Evolutionary conservation across 1,140 invertebrate species (phyloP).

Genomic region (Listronotus oregonensis): DNA sequence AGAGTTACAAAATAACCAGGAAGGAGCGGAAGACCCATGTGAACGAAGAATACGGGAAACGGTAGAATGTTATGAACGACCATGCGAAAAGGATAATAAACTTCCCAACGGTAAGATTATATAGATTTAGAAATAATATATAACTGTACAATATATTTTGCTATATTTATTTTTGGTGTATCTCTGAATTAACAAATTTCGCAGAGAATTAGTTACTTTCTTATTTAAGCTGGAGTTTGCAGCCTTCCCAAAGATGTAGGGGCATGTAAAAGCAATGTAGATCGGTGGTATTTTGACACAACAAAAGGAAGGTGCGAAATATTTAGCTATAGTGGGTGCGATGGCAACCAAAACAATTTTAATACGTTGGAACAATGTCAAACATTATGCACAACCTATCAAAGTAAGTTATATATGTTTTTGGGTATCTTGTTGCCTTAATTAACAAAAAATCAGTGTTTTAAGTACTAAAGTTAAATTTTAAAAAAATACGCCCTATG

Average conservation of each 20-base stretch:
- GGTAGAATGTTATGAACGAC: conserved; percentile 54
- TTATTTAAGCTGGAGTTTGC: conserved; percentile 61
- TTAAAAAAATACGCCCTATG: too few species aligned
- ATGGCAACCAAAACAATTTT: conserved; percentile 78
- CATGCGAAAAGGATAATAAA: conserved; percentile 32
- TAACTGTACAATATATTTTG: too few species aligned
- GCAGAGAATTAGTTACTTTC: too few species aligned
- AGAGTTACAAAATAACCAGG: conserved; percentile 39
- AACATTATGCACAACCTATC: conserved; percentile 52
- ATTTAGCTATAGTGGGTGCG: conserved; percentile 79
- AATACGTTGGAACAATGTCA: conserved; percentile 58
- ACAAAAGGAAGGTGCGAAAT: conserved; percentile 66
- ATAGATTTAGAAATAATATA: too few species aligned
- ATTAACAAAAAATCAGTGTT: too few species aligned
- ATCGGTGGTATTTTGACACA: conserved; percentile 75
- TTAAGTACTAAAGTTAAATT: too few species aligned
- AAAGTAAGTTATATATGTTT: conserved; percentile 59
- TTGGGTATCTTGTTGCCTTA: background rate
- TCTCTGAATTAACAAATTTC: too few species aligned
- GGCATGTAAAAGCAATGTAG: conserved; percentile 68
- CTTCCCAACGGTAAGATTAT: conserved; percentile 33
- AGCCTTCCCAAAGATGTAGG: conserved; percentile 64
- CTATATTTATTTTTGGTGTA: too few species aligned
- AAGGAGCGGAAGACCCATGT: conserved; percentile 55
- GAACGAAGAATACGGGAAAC: conserved; percentile 55